Conservation (phyloP, 1,140 invertebrate species). For the Philopotamus ludificatus region DNA sequence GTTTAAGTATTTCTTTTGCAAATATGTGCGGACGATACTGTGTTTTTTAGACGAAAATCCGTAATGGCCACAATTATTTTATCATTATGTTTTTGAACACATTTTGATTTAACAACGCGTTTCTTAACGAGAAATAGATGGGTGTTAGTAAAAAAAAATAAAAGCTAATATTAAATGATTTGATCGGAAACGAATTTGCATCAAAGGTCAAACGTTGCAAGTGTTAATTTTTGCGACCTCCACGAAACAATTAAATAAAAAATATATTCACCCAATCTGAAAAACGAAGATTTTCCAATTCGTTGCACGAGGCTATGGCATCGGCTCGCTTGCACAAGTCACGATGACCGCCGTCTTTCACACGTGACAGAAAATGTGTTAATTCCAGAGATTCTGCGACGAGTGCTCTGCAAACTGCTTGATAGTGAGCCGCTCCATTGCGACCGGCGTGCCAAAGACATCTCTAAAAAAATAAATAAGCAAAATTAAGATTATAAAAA, state of each 20-base stretch:
- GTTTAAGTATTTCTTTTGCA: not conserved
- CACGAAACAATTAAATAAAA: not conserved
- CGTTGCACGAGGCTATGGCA: slow-evolving; percentile 60
- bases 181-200: not conserved
- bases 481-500: too few relatives aligned
- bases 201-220: not conserved
- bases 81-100: not conserved
- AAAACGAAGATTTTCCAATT: slow-evolving; percentile 76
- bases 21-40: not conserved
- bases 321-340: slow-evolving; percentile 60
- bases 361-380: slow-evolving; percentile 82
- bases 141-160: slow-evolving; percentile 1
- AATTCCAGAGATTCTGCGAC: slow-evolving; percentile 89
- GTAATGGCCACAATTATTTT: slow-evolving; percentile 12
- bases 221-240: not conserved
- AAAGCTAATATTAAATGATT: not conserved
- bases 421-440: slow-evolving; percentile 78
- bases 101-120: slow-evolving; percentile 6
- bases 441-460: slow-evolving; percentile 67
- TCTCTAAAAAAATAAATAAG: slow-evolving; percentile 54
- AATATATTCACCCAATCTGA: slow-evolving; percentile 76
- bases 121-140: slow-evolving; percentile 13
- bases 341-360: slow-evolving; percentile 62
- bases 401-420: slow-evolving; percentile 85
- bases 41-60: not conserved